phyloP scores from a whole-genome alignment of 1,140 invertebrate genomes.

The Lordiphosa mommai region DNA sequence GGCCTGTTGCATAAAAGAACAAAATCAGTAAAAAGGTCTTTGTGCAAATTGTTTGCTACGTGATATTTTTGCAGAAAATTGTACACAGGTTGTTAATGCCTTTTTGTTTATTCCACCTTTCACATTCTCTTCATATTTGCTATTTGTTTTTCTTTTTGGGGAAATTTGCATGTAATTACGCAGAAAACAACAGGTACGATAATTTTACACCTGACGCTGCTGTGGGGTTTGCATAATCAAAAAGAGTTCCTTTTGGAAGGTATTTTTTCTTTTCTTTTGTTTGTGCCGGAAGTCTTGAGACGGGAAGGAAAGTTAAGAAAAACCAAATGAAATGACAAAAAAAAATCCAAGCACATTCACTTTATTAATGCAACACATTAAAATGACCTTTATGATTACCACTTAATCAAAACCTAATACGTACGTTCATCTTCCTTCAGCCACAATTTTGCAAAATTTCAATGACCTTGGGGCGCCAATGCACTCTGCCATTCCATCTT shows the following conservation, averaged over 20 bases:
- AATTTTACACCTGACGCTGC: slow-evolving; percentile 15
- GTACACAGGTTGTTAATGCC: background rate
- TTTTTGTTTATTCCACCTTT: slow-evolving; percentile 57
- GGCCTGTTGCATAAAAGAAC: slow-evolving; percentile 71
- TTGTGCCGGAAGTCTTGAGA: background rate
- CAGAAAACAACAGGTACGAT: slow-evolving; percentile 15
- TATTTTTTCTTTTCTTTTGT: background rate
- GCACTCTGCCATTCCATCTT: slow-evolving; percentile 30
- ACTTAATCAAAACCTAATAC: slow-evolving; percentile 6
- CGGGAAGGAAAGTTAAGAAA: slow-evolving; percentile 18
- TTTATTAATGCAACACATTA: too few species aligned
- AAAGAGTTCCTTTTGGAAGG: background rate
- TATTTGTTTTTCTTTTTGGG: slow-evolving; percentile 17
- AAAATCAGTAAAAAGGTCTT: slow-evolving; percentile 49
- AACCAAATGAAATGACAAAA: background rate
- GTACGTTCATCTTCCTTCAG: background rate
- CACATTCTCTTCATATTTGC: slow-evolving; percentile 19
- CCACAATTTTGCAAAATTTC: slow-evolving; percentile 32
- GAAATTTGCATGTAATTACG: slow-evolving; percentile 39
- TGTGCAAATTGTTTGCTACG: slow-evolving; percentile 60
- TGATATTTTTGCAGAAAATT: slow-evolving; percentile 57
- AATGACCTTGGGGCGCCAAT: slow-evolving; percentile 70
- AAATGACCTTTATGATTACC: too few species aligned
- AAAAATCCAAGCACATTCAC: background rate
- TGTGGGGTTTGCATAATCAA: slow-evolving; percentile 1